These are phyloP conservation scores for Meloidogyne chitwoodi DNA, from an alignment of 1,140 invertebrate genomes.

Conservation along the genomic window DNA sequence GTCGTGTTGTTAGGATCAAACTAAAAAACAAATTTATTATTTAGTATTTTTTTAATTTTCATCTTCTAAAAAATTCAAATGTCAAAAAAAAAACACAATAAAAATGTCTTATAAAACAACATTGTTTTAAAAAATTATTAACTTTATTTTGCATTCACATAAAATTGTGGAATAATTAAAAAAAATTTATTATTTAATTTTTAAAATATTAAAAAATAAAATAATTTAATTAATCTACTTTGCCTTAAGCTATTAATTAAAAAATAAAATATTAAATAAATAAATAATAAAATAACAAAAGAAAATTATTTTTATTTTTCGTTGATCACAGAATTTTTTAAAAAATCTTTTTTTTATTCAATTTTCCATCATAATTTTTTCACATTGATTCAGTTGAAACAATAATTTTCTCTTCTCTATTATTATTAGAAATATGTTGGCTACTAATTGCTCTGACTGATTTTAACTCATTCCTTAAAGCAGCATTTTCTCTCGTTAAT, in stretches of 20 bases:
- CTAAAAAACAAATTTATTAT: too few relatives aligned
- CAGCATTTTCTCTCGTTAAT: conserved; percentile 35
- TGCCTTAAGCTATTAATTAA: too few relatives aligned
- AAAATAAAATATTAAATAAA: neutral
- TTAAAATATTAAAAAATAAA: too few relatives aligned
- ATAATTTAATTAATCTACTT: neutral
- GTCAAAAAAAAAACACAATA: too few relatives aligned
- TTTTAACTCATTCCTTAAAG: conserved; percentile 9
- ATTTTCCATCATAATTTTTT: neutral
- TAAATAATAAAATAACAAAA: neutral
- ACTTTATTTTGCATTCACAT: too few relatives aligned
- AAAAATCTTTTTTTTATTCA: neutral
- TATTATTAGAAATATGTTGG: neutral
- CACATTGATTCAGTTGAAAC: neutral
- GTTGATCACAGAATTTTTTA: neutral
- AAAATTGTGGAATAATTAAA: too few relatives aligned
- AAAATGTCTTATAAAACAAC: too few relatives aligned
- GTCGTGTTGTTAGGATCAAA: too few relatives aligned
- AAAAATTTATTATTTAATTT: too few relatives aligned
- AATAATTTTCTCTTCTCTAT: neutral
- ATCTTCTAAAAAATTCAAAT: too few relatives aligned
- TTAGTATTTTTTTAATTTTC: too few relatives aligned
- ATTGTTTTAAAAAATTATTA: too few relatives aligned
- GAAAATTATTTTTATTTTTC: neutral
- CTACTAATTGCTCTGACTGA: conserved; percentile 1